Base-by-base conservation (phyloP, 2,888 invertebrate species). In the Venusia cambrica region DNA sequence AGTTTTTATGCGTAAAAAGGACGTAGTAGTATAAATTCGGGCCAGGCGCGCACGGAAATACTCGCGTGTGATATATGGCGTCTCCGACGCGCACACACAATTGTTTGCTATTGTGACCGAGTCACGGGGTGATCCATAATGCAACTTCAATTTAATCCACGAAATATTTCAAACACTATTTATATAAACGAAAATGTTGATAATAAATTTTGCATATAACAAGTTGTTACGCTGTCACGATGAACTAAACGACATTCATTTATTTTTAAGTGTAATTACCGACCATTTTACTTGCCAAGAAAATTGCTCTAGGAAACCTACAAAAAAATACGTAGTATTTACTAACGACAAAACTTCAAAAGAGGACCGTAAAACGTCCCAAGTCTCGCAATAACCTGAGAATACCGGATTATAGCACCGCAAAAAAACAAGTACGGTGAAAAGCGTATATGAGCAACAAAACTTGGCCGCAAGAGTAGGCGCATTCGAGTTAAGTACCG, bases 1-100 rank as follows among this genome's bases (percentile, higher is more conserved):
- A 79, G 85, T 87, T 85, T 85, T 87, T 84, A 81, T 75, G 76
- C 77, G 75, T 85, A 84, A 85, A 87, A 84, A 84, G 84, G 76
- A 77, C 69, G 70, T 67, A 68, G 67, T 59, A 68, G 70, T 73
- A 67, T 62, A 64, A 66, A 62, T 59, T 61, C 62, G 63, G 62
- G 66, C 45, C 62, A 69, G 63, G 50, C 38, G 42, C 57, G 77
- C 66, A 84, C 85, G 75, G 75, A 85, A 85, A 87, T 87, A 84
- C 73, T 50, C 51, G n/a, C n/a, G n/a, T 43, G 72, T 81, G 81
- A 85, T 83, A 73, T 84, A 84, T 81, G 57, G 71, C 71, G 61
- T 62, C 66, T 63, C 59, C 63, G 63, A 62, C 57, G 59, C 65
- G 54, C 65, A 57, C 61, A 57, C 65, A 67, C 78, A 71, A 81